A percentile compares a stretch with the other conserved stretches of the same genome.
Conservation (phyloP, 1,140 invertebrate species). For the Ridgeia piscesae region DNA sequence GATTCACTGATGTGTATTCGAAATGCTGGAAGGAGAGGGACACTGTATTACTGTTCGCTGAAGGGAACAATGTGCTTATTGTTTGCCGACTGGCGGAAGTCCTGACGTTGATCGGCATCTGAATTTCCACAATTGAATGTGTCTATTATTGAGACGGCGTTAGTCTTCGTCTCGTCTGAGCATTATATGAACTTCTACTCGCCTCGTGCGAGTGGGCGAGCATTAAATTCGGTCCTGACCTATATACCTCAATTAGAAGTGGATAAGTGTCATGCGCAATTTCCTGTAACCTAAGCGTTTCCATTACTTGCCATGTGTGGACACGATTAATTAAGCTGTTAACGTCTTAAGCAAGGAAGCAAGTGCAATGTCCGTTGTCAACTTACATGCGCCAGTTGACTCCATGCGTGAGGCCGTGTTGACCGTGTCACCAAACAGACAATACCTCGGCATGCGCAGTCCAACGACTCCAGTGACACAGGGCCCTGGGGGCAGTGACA, state of each 20-base stretch:
- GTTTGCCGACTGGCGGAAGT: no score
- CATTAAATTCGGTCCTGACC: no score
- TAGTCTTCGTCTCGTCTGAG: no score
- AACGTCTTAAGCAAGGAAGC: background rate
- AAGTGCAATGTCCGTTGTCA: background rate
- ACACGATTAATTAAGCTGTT: background rate
- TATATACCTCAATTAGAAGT: no score
- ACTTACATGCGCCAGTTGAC: slow-evolving; percentile 67
- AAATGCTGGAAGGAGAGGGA: slow-evolving; percentile 42
- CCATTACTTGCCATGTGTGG: background rate
- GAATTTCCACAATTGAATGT: no score
- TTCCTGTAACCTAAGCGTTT: background rate
- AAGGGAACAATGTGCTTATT: background rate
- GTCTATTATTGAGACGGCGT: no score
- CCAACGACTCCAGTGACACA: slow-evolving; percentile 88
- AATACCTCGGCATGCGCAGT: slow-evolving; percentile 78
- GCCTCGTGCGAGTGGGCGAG: no score
- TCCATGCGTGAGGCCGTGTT: slow-evolving; percentile 81
- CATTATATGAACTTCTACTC: no score
- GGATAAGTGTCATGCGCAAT: background rate
- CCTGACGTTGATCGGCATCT: no score
- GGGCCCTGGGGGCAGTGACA: slow-evolving; percentile 52
- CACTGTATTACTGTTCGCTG: background rate
- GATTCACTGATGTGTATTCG: slow-evolving; percentile 51
- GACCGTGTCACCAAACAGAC: slow-evolving; percentile 54